Evolutionary conservation across 1,140 invertebrate genomes (phyloP), one percentile per base, ranked within the genome.

Genomic region (Calliopsis andreniformis): DNA sequence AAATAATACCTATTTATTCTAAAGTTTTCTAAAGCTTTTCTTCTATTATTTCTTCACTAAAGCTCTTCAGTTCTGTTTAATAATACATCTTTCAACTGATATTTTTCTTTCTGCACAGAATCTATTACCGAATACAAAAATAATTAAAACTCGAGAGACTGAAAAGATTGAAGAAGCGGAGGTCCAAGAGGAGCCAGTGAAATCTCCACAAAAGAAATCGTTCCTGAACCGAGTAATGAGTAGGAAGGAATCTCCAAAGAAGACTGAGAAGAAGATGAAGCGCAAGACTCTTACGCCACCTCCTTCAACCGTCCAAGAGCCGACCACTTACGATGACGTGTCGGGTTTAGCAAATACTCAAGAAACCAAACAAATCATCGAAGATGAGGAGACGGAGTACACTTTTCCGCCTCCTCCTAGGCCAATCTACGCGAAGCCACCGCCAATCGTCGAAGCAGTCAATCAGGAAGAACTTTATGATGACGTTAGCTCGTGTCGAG

Each of bases 371-470:
- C 69, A 58, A 58, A 35, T 1, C 28, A 23, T 35, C 6, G 45
- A 53, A n/a, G 20, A 63, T 18, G 59, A 75, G 18, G 64, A 83
- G 49, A 30, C 79, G 0, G 83, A 87, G 43, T 89, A 89, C 45
- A 86, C 61, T 25, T 80, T 72, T 59, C 85, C 83, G 16, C 88
- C 88, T 1, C 58, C 81, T 6, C 88, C 88, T 4, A 78, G 84
- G 18, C 86, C 88, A 7, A 62, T 89, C 62, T 82, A 81, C 8
- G 14, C n/a, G 10, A 78, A 79, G 42, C 64, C 82, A 16, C 67
- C 81, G 4, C 2, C 25, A 0, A 43, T 66, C 2, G 42, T 49
- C 1, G 64, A 43, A 4, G 20, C 18, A 20, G 23, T 32, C 2
- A 47, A 47, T 43, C 0, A n/a, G 2, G 68, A 86, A 51, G 75